Evolutionary conservation across 2,797 vertebrate genomes (phyloP).

Genomic region (Falco cherrug): DNA sequence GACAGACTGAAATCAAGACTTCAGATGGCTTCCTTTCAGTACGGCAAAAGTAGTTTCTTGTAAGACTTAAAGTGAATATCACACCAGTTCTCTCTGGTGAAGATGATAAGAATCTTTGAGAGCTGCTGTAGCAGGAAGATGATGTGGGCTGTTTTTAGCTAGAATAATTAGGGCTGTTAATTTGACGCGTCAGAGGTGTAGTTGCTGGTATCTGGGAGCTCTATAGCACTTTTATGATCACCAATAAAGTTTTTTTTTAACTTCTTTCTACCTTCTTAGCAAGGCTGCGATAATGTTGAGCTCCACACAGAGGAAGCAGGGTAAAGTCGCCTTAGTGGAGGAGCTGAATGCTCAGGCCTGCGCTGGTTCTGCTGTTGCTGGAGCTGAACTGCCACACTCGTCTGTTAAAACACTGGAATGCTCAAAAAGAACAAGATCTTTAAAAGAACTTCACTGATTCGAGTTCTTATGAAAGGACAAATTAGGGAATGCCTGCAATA

Average conservation of each 20-base stretch:
- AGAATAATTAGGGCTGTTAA: not conserved
- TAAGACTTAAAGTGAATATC: conserved; percentile 4
- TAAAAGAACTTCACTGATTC: not conserved
- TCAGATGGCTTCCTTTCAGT: conserved; percentile 90
- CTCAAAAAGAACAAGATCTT: not conserved
- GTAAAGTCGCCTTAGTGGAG: not conserved
- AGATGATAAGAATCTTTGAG: not conserved
- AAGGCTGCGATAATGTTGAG: not conserved
- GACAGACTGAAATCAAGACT: conserved; percentile 85
- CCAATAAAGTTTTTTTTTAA: conserved; percentile 3
- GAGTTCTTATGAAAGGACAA: not conserved
- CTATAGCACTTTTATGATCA: not conserved
- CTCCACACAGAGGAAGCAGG: not conserved
- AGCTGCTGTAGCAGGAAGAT: not conserved
- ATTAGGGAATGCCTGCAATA: not conserved
- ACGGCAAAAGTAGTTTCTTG: conserved; percentile 79
- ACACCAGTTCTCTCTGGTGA: not conserved
- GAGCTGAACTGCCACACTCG: not conserved
- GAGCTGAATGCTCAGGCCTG: not conserved
- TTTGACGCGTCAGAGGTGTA: not conserved
- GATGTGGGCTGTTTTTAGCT: not conserved
- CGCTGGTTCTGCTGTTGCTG: not conserved
- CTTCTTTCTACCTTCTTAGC: not conserved
- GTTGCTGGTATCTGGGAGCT: not conserved
- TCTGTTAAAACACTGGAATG: not conserved